Percentiles rank a stretch among this genome's conserved stretches.
Conservation (phyloP, 30 jellyfish, hydroid and myxozoan genomes). For the Hydra vulgaris region DNA sequence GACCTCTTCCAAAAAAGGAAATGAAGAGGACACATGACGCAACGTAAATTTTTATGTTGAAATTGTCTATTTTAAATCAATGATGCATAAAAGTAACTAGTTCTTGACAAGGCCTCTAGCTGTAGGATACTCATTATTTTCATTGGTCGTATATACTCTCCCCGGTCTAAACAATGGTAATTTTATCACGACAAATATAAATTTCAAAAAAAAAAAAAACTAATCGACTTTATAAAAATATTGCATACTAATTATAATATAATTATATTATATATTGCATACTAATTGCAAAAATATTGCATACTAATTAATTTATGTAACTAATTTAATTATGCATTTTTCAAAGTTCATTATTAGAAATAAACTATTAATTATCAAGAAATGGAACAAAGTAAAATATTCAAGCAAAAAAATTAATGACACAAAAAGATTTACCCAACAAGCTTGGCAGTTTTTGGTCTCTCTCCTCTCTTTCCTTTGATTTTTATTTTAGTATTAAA, state of each 20-base stretch:
- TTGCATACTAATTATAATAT: no score
- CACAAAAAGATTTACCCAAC: constrained; percentile 49
- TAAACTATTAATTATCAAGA: not conserved
- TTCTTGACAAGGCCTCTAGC: constrained; percentile 81
- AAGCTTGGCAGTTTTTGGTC: constrained; percentile 88
- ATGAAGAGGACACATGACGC: no score
- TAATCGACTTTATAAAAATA: no score
- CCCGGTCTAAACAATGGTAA: not conserved
- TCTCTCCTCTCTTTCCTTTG: constrained; percentile 73
- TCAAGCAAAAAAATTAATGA: not conserved
- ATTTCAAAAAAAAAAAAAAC: not conserved
- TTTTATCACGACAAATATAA: not conserved
- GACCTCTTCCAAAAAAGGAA: no score
- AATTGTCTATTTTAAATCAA: no score
- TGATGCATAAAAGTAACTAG: not conserved
- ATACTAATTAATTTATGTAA: not conserved
- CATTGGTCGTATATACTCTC: not conserved
- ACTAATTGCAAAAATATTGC: not conserved
- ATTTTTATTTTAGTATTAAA: constrained; percentile 83
- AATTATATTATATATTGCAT: no score
- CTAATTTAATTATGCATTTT: no score
- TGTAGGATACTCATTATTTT: constrained; percentile 39
- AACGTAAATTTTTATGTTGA: no score
- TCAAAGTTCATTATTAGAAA: not conserved
- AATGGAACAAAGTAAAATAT: no score